These are phyloP conservation scores for Cydia strobilella DNA, from an alignment of 1,140 invertebrate species.

Conservation along the genomic window DNA sequence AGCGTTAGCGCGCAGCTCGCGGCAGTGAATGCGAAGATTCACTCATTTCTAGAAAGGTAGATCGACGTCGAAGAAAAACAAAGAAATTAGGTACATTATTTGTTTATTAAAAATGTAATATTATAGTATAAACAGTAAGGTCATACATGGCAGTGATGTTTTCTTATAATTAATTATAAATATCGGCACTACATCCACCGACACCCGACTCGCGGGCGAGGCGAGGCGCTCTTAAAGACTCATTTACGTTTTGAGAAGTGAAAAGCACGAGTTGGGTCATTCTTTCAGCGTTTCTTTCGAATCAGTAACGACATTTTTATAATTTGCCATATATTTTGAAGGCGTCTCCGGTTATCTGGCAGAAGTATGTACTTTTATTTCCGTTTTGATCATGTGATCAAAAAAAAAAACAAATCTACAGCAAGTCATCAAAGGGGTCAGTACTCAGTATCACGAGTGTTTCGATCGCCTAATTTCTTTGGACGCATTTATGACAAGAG, in stretches of 20 bases:
- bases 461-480: no score
- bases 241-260: neutral
- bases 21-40: no score
- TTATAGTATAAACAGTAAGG: slow-evolving; percentile 79
- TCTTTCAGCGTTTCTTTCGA: neutral
- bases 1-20: no score
- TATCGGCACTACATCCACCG: slow-evolving; percentile 53
- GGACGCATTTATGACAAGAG: no score
- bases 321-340: neutral
- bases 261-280: neutral
- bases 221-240: slow-evolving; percentile 11
- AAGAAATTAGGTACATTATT: slow-evolving; percentile 51
- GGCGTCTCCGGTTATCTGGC: neutral
- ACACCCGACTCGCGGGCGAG: slow-evolving; percentile 21
- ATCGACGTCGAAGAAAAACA: no score
- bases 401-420: no score
- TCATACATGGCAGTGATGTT: slow-evolving; percentile 79
- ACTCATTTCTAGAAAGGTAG: no score
- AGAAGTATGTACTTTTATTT: neutral
- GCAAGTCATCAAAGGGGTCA: neutral
- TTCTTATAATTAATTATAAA: slow-evolving; percentile 65
- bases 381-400: no score
- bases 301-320: neutral
- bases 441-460: no score
- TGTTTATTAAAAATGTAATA: slow-evolving; percentile 76